Evolutionary conservation across 2,888 invertebrate species (phyloP), one percentile per base, ranked within the genome.

Genomic region (Orchesella flavescens): DNA sequence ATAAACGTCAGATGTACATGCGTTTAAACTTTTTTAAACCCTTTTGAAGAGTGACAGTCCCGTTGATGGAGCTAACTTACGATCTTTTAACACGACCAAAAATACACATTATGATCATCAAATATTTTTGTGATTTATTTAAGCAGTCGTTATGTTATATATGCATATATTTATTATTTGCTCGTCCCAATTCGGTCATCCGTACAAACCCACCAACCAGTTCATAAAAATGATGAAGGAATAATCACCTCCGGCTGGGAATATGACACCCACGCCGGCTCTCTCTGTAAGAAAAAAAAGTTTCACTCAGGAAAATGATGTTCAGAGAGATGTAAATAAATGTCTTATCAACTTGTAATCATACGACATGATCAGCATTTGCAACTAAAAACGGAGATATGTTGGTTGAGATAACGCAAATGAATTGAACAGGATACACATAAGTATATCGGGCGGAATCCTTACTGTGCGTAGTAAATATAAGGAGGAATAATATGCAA

Each of bases 221-320:
- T 68, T 68, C 43, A 69, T 46, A 59, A 57, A 69, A 77, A 68
- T 43, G 34, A 24, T 78, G 49, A 66, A 34, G 34, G 53, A 73
- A 23, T 46, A 65, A 72, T 73, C 66, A 53, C 73, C 73, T 65
- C 55, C 55, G 66, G 73, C 79, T 63, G 61, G 65, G 73, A 63
- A 80, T 55, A 55, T 44, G 72, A 80, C 79, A 80, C 79, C 79
- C 73, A 80, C 73, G 73, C 73, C 73, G 73, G 66, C 66, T 73
- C 53, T 73, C 53, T 57, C 46, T 73, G 65, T 55, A 34, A 77
- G 24, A 75, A 76, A 46, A 46, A 79, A 21, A 79, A 63, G 69
- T 72, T 21, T 21, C 7, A 63, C 63, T 24, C 23, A 57, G 23
- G 76, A 68, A n/a, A n/a, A 21, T 19, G 57, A 19, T 57, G 57